Conservation (phyloP, 2,797 vertebrate species). For the Cyclopterus lumpus region DNA sequence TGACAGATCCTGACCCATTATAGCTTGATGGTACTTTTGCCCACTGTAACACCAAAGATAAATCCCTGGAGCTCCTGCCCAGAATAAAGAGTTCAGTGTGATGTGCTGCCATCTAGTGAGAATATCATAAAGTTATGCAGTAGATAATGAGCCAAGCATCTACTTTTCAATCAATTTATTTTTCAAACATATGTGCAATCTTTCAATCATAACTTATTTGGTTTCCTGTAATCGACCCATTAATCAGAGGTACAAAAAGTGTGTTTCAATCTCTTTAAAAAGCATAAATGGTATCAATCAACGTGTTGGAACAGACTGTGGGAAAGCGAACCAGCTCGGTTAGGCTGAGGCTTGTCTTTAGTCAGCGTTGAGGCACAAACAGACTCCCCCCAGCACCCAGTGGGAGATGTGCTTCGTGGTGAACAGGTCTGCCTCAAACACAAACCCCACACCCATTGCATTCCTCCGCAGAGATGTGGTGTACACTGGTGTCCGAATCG, state of each 20-base stretch:
- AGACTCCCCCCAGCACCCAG: slow-evolving; percentile 94
- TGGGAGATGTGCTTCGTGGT: slow-evolving; percentile 91
- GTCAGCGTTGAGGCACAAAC: slow-evolving; percentile 91
- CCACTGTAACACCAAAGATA: not conserved
- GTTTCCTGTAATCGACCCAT: not conserved
- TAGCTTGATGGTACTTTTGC: slow-evolving; percentile 18
- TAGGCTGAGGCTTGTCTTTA: slow-evolving; percentile 49
- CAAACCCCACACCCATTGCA: slow-evolving; percentile 92
- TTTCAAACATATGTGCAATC: not conserved
- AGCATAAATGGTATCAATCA: not conserved
- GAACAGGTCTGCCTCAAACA: slow-evolving; percentile 94
- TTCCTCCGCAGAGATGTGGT: slow-evolving; percentile 93
- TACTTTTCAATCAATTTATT: not conserved
- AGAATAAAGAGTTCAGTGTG: slow-evolving; percentile 17
- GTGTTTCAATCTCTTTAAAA: not conserved
- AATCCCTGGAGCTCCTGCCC: not conserved
- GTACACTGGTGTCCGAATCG: slow-evolving; percentile 93
- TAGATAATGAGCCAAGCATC: not conserved
- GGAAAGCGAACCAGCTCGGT: slow-evolving; percentile 9
- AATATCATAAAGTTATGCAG: slow-evolving; percentile 3
- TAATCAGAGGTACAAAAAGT: not conserved
- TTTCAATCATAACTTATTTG: not conserved
- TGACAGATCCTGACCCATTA: slow-evolving; percentile 13
- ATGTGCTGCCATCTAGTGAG: slow-evolving; percentile 67
- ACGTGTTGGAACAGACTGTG: not conserved